Conservation (phyloP, 2,888 invertebrate genomes). For the Catocala nupta region DNA sequence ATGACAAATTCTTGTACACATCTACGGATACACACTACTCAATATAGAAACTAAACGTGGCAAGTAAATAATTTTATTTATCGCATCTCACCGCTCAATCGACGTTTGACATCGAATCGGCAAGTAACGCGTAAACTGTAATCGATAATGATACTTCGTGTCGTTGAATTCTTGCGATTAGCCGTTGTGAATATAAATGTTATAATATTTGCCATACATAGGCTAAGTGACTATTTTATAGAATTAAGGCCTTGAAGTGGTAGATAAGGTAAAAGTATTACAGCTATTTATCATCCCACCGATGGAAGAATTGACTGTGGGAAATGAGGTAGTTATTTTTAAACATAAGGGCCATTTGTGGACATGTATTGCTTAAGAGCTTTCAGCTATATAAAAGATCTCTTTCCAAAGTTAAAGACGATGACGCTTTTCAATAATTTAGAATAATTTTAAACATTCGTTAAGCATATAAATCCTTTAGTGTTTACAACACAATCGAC, state of each 20-base stretch:
- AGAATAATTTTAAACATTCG: too few relatives aligned
- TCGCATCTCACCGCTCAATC: constrained; percentile 50
- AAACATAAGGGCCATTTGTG: neutral
- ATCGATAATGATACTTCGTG: constrained; percentile 55
- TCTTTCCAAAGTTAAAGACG: too few relatives aligned
- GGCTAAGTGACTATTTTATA: constrained; percentile 27
- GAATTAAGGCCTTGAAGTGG: constrained; percentile 23
- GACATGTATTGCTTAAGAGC: too few relatives aligned
- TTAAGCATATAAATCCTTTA: too few relatives aligned
- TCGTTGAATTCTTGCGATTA: constrained; percentile 57
- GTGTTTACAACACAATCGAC: too few relatives aligned
- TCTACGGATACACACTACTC: constrained; percentile 57
- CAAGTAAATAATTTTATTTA: constrained; percentile 54
- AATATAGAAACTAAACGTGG: constrained; percentile 53
- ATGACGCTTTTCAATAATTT: too few relatives aligned
- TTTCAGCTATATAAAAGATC: too few relatives aligned
- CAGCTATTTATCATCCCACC: constrained; percentile 2
- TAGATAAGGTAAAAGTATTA: constrained; percentile 14
- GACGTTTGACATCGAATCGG: constrained; percentile 54
- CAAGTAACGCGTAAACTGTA: constrained; percentile 54
- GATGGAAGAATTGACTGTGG: neutral
- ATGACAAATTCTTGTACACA: constrained; percentile 62
- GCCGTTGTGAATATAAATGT: constrained; percentile 53
- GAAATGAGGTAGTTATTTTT: neutral
- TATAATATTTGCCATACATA: constrained; percentile 46